Percentiles rank a stretch among this genome's conserved stretches.
phyloP scores from a whole-genome alignment of 2,113 vertebrate species.

The Albula glossodonta region DNA sequence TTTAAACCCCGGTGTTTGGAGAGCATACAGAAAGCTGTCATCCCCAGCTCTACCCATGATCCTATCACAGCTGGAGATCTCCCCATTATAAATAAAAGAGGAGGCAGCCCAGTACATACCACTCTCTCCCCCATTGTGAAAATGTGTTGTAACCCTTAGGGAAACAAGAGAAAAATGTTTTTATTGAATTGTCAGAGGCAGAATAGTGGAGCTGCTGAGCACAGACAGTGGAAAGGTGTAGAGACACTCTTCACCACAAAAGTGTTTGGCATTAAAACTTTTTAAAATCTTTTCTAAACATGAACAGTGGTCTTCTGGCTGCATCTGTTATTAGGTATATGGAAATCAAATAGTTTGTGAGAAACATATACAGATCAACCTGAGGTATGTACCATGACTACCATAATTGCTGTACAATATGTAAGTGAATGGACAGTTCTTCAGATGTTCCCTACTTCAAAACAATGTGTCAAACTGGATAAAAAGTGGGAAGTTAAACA shows the following conservation, averaged over 20 bases:
- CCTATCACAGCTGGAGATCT: slow-evolving; percentile 87
- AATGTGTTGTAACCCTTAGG: slow-evolving; percentile 81
- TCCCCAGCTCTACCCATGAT: slow-evolving; percentile 81
- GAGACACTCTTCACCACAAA: neutral
- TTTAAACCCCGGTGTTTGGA: slow-evolving; percentile 80
- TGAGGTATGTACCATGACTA: too few species aligned
- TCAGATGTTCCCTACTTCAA: neutral
- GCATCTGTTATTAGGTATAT: neutral
- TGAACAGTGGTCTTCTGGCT: slow-evolving; percentile 12
- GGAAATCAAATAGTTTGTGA: neutral
- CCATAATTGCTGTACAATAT: too few species aligned
- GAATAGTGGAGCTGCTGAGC: slow-evolving; percentile 75
- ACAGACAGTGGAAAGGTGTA: slow-evolving; percentile 9
- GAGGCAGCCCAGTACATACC: slow-evolving; percentile 42
- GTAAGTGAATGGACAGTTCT: neutral
- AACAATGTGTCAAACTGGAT: too few species aligned
- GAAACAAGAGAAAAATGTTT: slow-evolving; percentile 55
- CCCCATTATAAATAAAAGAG: slow-evolving; percentile 85
- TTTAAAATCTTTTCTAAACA: neutral
- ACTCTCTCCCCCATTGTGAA: slow-evolving; percentile 78
- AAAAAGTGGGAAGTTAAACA: too few species aligned
- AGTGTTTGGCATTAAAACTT: neutral
- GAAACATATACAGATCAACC: neutral
- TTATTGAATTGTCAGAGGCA: slow-evolving; percentile 77
- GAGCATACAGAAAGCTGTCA: slow-evolving; percentile 86